A percentile compares a stretch with the other conserved stretches of the same genome.
Conservation (phyloP, 2,113 vertebrate genomes). For the Archilochus colubris region DNA sequence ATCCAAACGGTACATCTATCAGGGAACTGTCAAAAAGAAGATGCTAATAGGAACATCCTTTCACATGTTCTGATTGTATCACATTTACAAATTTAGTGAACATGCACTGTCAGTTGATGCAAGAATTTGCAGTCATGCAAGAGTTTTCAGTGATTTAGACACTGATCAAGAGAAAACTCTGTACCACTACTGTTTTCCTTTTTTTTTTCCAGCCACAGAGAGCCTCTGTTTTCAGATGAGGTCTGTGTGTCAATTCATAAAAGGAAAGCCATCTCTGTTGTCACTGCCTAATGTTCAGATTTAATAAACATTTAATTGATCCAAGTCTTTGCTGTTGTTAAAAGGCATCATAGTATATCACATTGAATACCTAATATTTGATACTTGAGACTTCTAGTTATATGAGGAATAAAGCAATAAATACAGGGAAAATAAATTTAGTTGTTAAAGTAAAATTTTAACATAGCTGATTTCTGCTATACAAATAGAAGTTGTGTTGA, state of each 20-base stretch:
- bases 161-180: constrained; percentile 38
- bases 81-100: neutral
- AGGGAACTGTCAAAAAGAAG: constrained; percentile 40
- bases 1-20: constrained; percentile 22
- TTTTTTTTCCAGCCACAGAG: constrained; percentile 14
- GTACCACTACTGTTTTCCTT: constrained; percentile 5
- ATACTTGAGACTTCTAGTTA: neutral
- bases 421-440: neutral
- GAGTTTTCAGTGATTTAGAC: constrained; percentile 35
- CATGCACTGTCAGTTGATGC: neutral
- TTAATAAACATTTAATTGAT: constrained; percentile 35
- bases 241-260: neutral
- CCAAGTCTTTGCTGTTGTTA: neutral
- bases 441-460: neutral
- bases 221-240: constrained; percentile 12
- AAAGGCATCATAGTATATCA: neutral
- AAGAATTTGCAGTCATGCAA: constrained; percentile 42
- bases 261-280: constrained; percentile 27
- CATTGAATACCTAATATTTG: neutral
- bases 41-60: constrained; percentile 25
- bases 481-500: neutral
- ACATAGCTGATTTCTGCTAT: neutral
- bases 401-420: neutral
- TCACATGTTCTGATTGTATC: constrained; percentile 9
- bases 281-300: neutral